Base-by-base conservation (phyloP, 2,113 vertebrate genomes). In the Oncorhynchus masou region DNA sequence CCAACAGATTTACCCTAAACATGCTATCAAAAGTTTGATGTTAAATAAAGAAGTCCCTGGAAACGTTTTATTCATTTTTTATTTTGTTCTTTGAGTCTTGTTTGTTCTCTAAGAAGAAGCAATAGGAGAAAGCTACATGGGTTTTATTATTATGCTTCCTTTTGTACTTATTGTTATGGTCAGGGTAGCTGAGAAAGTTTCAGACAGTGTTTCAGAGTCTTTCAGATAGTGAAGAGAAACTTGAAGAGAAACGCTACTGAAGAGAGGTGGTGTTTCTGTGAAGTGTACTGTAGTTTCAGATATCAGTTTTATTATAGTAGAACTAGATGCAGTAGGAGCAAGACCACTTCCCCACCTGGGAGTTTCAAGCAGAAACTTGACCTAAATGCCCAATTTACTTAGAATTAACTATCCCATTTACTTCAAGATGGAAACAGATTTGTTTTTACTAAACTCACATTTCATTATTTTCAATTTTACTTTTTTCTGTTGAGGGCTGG, bases 401-500 rank as follows among this genome's bases (percentile, higher is more conserved):
- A 70, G 5, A 48, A 70, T 70, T 1, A 9, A 48, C 9, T 48
- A 34, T 62, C 31, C n/a, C 4, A 25, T 70, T 48, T 13, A 48
- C 20, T 15, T 39, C 60, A 29, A 31, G 5, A 64, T 39, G 29
- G 20, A 73, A 39, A 64, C 8, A 22, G 27, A 22, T 64, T 19
- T 3, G 11, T 27, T 66, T 82, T 68, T 78, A 84, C 68, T 82
- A 49, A 5, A 20, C 66, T 19, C 25, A 57, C 8, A 39, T 66
- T 78, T 77, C 19, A 79, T 70, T 69, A 48, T 31, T 57, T 71
- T 13, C 16, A 45, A 12, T 8, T 68, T 34, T 62, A 57, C 64
- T 81, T 70, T 79, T 78, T 75, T 71, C 16, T 65, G 64, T 64
- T 74, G 27, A 71, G 73, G 78, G 51, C 75, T 90, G 85, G 82